These are phyloP conservation scores for Syritta pipiens DNA, from an alignment of 2,888 invertebrate genomes.

Conservation along the genomic window DNA sequence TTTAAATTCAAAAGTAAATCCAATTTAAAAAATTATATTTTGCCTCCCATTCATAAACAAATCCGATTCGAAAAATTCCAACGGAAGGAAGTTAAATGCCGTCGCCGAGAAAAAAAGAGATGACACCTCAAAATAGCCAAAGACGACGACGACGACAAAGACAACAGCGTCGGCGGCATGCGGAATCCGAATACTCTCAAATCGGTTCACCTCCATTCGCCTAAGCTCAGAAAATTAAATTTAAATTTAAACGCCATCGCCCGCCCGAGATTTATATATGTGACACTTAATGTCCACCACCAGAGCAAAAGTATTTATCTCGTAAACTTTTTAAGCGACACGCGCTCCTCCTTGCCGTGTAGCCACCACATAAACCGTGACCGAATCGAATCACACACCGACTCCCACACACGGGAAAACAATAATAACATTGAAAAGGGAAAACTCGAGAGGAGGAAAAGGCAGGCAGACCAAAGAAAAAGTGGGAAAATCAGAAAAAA, in stretches of 20 bases:
- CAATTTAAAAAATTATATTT: too few species aligned
- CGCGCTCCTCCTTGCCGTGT: slow-evolving; percentile 56
- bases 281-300: slow-evolving; percentile 28
- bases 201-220: slow-evolving; percentile 10
- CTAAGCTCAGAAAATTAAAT: slow-evolving; percentile 27
- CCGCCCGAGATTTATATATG: slow-evolving; percentile 18
- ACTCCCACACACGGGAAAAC: slow-evolving; percentile 58
- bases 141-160: too few species aligned
- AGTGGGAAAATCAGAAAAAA: too few species aligned
- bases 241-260: slow-evolving; percentile 16
- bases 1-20: too few species aligned
- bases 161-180: too few species aligned
- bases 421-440: slow-evolving; percentile 66
- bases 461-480: too few species aligned
- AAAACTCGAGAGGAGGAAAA: slow-evolving; percentile 29
- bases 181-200: too few species aligned
- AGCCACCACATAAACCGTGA: slow-evolving; percentile 29
- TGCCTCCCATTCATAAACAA: too few species aligned
- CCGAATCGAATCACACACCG: slow-evolving; percentile 29
- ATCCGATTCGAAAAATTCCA: too few species aligned
- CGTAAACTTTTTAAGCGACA: slow-evolving; percentile 28
- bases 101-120: too few species aligned
- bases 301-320: slow-evolving; percentile 17
- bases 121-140: too few species aligned
- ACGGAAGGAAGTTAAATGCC: too few species aligned